Conservation (phyloP, 2,888 invertebrate genomes). For the Pocota personata region DNA sequence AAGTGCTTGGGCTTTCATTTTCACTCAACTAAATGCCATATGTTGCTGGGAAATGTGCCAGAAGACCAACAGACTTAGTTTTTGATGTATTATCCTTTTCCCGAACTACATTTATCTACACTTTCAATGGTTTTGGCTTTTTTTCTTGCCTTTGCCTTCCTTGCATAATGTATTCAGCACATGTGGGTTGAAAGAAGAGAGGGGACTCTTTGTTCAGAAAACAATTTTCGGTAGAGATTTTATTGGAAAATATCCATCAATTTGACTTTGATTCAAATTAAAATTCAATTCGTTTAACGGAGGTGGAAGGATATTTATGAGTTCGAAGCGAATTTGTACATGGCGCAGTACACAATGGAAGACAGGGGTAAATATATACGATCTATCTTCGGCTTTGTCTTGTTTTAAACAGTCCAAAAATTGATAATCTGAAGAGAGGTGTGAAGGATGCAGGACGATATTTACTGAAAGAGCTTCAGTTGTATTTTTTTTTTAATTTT, state of each 20-base stretch:
- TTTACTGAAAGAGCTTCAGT: too few species aligned
- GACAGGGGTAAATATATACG: not conserved
- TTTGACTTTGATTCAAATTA: constrained; percentile 60
- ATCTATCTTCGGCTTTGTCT: not conserved
- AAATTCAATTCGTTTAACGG: constrained; percentile 46
- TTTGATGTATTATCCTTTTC: constrained; percentile 56
- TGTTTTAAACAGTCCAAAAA: not conserved
- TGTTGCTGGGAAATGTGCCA: constrained; percentile 63
- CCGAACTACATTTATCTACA: constrained; percentile 23
- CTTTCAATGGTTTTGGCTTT: not conserved
- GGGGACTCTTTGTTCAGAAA: constrained; percentile 12
- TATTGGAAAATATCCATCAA: constrained; percentile 63
- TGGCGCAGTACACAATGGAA: not conserved
- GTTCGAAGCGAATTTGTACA: not conserved
- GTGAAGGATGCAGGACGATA: too few species aligned
- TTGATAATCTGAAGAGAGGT: too few species aligned
- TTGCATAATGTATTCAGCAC: constrained; percentile 22
- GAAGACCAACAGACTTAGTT: constrained; percentile 35
- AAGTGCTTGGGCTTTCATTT: constrained; percentile 50
- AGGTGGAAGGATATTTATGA: constrained; percentile 12
- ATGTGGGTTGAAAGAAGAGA: not conserved
- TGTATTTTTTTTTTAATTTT: too few species aligned
- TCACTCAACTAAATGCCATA: constrained; percentile 51
- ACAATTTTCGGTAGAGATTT: constrained; percentile 23
- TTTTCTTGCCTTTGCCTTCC: not conserved